These are phyloP conservation scores for Lasioglossum marginatum DNA, from an alignment of 2,888 invertebrate genomes.

Conservation along the genomic window DNA sequence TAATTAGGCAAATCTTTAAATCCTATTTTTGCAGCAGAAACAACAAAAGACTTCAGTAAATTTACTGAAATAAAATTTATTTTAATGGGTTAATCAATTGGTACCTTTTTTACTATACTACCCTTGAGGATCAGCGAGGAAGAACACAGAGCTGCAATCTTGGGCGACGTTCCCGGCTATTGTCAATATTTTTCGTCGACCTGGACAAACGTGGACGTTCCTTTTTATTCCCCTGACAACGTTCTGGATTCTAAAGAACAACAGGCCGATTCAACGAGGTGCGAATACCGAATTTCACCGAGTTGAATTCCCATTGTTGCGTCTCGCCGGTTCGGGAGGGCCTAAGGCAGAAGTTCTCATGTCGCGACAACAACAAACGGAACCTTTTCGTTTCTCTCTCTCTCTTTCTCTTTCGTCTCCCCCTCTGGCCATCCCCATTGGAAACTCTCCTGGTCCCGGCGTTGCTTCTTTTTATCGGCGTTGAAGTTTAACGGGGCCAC, in stretches of 20 bases:
- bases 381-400: constrained; percentile 28
- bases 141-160: background rate
- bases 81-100: background rate
- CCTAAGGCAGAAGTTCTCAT: constrained; percentile 44
- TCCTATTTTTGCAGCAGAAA: too few species aligned
- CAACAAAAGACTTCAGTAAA: background rate
- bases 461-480: constrained; percentile 46
- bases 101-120: background rate
- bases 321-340: constrained; percentile 31
- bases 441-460: constrained; percentile 4
- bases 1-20: too few species aligned
- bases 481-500: constrained; percentile 61
- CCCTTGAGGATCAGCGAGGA: too few species aligned
- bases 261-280: constrained; percentile 33
- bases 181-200: constrained; percentile 19
- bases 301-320: constrained; percentile 54
- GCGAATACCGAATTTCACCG: constrained; percentile 48
- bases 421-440: background rate
- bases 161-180: background rate
- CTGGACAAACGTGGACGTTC: constrained; percentile 2
- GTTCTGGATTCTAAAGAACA: constrained; percentile 28
- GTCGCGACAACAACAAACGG: constrained; percentile 56
- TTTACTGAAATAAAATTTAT: background rate
- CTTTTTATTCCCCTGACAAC: constrained; percentile 23
- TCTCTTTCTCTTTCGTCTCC: constrained; percentile 8